These are phyloP conservation scores for Podarcis raffonei DNA, from an alignment of 2,113 vertebrate genomes.

Conservation along the genomic window DNA sequence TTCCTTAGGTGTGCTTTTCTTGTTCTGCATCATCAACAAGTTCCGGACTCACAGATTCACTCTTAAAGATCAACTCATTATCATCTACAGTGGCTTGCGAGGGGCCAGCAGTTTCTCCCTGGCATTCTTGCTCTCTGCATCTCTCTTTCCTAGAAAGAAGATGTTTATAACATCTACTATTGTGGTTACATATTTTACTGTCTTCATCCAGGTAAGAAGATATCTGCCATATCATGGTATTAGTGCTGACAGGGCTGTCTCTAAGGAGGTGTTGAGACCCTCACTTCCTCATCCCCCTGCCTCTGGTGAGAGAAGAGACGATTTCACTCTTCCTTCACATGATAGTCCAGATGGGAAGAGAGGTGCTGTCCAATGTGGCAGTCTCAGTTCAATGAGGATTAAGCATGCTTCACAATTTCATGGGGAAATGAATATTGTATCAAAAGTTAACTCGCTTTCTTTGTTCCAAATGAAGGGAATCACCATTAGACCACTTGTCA, in stretches of 20 bases:
- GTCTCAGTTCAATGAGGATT: neutral
- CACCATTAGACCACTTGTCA: constrained; percentile 91
- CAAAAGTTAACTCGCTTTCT: constrained; percentile 16
- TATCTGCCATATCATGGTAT: neutral
- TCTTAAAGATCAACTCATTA: constrained; percentile 91
- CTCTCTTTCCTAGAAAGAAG: constrained; percentile 85
- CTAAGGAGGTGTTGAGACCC: too few species aligned
- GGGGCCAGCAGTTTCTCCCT: constrained; percentile 95
- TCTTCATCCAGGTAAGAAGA: constrained; percentile 89
- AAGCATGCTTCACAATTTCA: neutral
- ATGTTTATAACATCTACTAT: constrained; percentile 92
- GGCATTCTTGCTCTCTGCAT: constrained; percentile 88
- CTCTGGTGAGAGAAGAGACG: neutral
- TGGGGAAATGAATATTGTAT: neutral
- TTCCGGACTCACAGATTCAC: constrained; percentile 93
- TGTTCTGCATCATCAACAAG: constrained; percentile 93
- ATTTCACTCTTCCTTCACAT: neutral
- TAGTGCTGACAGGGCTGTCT: too few species aligned
- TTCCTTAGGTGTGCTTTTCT: constrained; percentile 85
- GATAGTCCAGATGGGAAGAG: neutral
- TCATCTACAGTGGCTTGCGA: constrained; percentile 93
- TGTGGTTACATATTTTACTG: constrained; percentile 91
- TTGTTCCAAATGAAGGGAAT: constrained; percentile 83
- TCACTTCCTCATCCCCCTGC: too few species aligned
- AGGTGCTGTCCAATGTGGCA: neutral